Evolutionary conservation across 2,888 invertebrate species (phyloP).

Genomic region (Euzetes globulus): DNA sequence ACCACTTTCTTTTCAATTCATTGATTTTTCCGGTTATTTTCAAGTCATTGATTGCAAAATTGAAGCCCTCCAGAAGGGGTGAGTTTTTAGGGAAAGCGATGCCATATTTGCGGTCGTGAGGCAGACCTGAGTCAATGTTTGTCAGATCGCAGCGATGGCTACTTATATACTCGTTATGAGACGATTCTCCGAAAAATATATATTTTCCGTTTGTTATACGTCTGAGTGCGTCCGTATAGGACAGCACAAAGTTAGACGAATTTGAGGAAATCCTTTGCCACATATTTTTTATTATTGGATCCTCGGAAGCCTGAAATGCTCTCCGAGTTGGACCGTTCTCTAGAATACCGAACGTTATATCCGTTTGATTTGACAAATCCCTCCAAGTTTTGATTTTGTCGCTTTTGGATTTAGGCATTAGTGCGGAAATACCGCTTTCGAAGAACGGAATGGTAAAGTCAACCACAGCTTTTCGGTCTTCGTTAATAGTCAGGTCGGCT

Average conservation of each 20-base stretch:
- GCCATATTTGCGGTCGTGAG: neutral
- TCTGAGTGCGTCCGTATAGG: constrained; percentile 14
- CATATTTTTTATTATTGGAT: neutral
- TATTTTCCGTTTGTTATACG: constrained; percentile 16
- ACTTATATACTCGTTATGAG: constrained; percentile 20
- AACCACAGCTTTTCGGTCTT: constrained; percentile 8
- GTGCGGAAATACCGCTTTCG: constrained; percentile 16
- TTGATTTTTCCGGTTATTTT: constrained; percentile 8
- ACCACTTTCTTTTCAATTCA: constrained; percentile 9
- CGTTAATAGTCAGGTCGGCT: constrained; percentile 5
- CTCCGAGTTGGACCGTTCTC: constrained; percentile 15
- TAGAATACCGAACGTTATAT: constrained; percentile 2
- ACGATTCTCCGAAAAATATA: constrained; percentile 4
- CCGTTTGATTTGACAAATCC: constrained; percentile 18
- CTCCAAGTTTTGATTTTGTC: constrained; percentile 21
- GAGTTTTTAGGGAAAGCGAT: constrained; percentile 7
- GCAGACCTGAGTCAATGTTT: constrained; percentile 5
- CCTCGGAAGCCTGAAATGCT: neutral
- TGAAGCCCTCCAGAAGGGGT: constrained; percentile 7
- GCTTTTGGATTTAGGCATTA: neutral
- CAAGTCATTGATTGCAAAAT: constrained; percentile 16
- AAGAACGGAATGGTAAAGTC: constrained; percentile 19
- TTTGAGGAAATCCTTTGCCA: constrained; percentile 13
- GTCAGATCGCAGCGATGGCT: constrained; percentile 6
- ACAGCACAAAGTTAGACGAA: constrained; percentile 3